Base-by-base conservation (phyloP, 1,140 invertebrate species). In the Gonioctena quinquepunctata region DNA sequence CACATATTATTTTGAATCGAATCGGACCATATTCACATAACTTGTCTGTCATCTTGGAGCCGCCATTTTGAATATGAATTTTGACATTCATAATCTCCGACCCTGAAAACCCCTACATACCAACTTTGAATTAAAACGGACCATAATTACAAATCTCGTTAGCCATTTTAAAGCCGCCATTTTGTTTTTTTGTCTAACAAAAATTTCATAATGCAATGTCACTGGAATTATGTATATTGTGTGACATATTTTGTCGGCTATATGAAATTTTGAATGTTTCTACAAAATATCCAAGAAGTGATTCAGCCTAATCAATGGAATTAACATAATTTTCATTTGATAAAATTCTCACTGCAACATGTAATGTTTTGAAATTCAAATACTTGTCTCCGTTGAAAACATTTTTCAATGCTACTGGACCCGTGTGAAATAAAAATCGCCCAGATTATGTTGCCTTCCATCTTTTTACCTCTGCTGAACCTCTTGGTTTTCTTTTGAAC, bases 251-350 rank as follows among this genome's bases (percentile, higher is more conserved):
- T 23, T 69, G 26, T 69, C 48, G 6, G 11, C 61, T 61, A 69
- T 69, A 69, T 21, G 65, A 21, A 23, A 28, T 56, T 28, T 18
- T 52, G 23, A 69, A 69, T 50, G 48, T 66, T 59, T 66, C 21
- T 23, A 66, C 42, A 66, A 66, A 70, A 79, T 69, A 69, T 49
- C 23, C 26, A 13, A 69, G 23, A 22, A 69, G 27, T 28, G n/a
- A 7, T 42, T 61, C 33, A 27, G 67, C 57, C n/a, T 69, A 69
- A 27, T 69, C 42, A 23, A 69, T 23, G 23, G 19, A 26, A 16
- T 50, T 49, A 22, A 50, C 23, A 60, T 42, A 25, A n/a, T 66
- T 66, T 54, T 16, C 8, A 54, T 21, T 25, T n/a, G 64, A 52
- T 52, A 66, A 66, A 54, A 66, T 52, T 56, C 18, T 52, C 21